A percentile compares a stretch with the other conserved stretches of the same genome.
Evolutionary conservation across 2,888 invertebrate species (phyloP).

Genomic region (Allophyes oxyacanthae): DNA sequence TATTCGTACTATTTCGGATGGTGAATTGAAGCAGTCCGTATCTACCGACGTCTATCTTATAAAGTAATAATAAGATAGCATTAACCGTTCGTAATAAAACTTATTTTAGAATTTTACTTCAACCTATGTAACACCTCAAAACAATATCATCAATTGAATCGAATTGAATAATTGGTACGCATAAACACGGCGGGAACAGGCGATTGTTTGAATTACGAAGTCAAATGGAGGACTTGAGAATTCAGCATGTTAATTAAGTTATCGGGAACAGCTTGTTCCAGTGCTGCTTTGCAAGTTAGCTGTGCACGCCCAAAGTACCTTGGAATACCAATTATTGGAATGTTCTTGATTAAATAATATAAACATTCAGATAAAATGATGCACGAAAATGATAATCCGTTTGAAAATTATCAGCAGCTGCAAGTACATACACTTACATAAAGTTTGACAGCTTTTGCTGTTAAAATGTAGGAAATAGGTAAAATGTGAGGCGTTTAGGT

Average conservation of each 20-base stretch:
- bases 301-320: conserved; percentile 48
- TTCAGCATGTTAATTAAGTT: conserved; percentile 75
- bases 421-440: too few species aligned
- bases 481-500: too few species aligned
- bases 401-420: not conserved
- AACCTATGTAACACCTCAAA: conserved; percentile 16
- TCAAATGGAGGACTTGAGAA: conserved; percentile 66
- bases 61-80: too few species aligned
- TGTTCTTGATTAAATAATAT: conserved; percentile 28
- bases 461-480: too few species aligned
- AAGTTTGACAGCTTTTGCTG: too few species aligned
- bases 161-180: conserved; percentile 49
- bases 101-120: too few species aligned
- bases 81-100: too few species aligned
- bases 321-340: conserved; percentile 62
- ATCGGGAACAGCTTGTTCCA: conserved; percentile 64
- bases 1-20: too few species aligned
- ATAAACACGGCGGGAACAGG: conserved; percentile 49
- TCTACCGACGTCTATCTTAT: too few species aligned
- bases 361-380: conserved; percentile 25
- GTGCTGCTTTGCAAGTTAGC: conserved; percentile 59
- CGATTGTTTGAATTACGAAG: conserved; percentile 67
- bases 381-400: not conserved
- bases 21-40: too few species aligned
- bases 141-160: conserved; percentile 33